phyloP scores from a whole-genome alignment of 2,888 invertebrate genomes.

The Antitype chi region DNA sequence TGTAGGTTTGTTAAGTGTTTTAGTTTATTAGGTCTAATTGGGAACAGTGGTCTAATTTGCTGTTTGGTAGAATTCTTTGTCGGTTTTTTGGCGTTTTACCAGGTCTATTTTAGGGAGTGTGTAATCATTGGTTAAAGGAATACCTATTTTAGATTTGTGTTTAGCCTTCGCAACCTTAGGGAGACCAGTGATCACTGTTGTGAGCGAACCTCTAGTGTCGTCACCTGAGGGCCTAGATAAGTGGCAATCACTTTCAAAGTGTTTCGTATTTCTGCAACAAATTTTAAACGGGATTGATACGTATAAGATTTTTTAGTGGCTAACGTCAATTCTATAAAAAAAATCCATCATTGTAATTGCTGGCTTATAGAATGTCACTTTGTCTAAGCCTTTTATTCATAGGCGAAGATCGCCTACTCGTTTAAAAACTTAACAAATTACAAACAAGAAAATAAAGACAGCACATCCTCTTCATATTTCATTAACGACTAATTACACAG shows the following conservation, averaged over 20 bases:
- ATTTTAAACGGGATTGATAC: background rate
- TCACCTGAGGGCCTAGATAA: background rate
- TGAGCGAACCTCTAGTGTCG: background rate
- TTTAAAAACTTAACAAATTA: background rate
- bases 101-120: slow-evolving; percentile 27
- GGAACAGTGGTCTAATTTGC: slow-evolving; percentile 31
- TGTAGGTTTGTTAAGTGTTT: slow-evolving; percentile 55
- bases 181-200: background rate
- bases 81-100: slow-evolving; percentile 16
- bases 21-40: slow-evolving; percentile 51
- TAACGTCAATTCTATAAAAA: background rate
- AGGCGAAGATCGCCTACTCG: background rate
- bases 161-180: background rate
- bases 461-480: background rate
- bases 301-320: background rate
- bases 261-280: background rate
- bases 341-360: background rate
- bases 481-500: slow-evolving; percentile 32
- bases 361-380: background rate
- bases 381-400: background rate
- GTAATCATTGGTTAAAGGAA: slow-evolving; percentile 3
- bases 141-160: background rate
- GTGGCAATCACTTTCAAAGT: background rate
- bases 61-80: slow-evolving; percentile 1
- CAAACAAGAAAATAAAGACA: slow-evolving; percentile 8